Base-by-base conservation (phyloP, 2,888 invertebrate genomes). In the Oligia fasciuncula region DNA sequence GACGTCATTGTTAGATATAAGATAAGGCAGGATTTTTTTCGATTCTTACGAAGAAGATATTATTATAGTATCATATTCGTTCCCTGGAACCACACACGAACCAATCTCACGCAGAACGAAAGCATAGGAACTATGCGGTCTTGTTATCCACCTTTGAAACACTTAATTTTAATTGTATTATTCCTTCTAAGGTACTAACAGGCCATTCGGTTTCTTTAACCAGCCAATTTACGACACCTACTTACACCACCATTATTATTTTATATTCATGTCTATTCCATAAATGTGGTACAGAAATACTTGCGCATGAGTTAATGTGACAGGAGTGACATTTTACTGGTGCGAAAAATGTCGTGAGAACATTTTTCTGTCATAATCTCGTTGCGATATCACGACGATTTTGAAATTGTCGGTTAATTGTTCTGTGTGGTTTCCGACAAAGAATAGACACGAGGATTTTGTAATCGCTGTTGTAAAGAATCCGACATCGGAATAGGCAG, bases 271-370 rank as follows among this genome's bases (percentile, higher is more conserved):
- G 76, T 77, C 29, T 54, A 77, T 46, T 86, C 87, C 80, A 83
- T 85, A n/a, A n/a, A 80, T 76, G 83, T 81, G 87, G 73, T 75
- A 60, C 75, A 85, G 76, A 80, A 81, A 84, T 78, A 72, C 68
- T 72, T 73, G 76, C 73, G 77, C 73, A 69, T 74, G 83, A 76
- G 74, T 77, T 74, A 67, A 78, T 85, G 77, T 77, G 76, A 78
- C 77, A 65, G 77, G 43, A 77, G 67, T 85, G 87, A 85, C 87
- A 88, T 88, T 88, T 87, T 81, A 81, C 49, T 78, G 62, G 29
- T 73, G 68, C 63, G 79, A 80, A 81, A 85, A 78, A 87, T 88
- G 77, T 71, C 87, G 85, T 88, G 88, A 80, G 88, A 88, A 88
- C 81, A 81, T 87, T 79, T 65, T 86, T 77, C 67, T 67, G 23